phyloP scores from a whole-genome alignment of 2,888 invertebrate genomes.

The Epirrhoe alternata region DNA sequence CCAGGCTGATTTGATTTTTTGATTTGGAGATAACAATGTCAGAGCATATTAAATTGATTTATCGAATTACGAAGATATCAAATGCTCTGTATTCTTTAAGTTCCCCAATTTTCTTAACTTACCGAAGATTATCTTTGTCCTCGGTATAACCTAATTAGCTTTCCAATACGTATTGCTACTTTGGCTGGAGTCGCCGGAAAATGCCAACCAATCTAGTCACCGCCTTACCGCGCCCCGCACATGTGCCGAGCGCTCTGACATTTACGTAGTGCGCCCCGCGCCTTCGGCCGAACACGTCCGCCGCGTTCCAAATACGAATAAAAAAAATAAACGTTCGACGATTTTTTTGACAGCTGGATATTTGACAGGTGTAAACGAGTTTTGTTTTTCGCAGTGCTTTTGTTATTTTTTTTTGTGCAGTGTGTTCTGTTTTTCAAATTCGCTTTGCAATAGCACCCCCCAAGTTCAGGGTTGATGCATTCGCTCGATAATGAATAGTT shows the following conservation, averaged over 20 bases:
- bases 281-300: constrained; percentile 71
- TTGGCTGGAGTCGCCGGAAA: constrained; percentile 52
- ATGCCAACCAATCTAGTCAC: constrained; percentile 55
- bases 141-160: constrained; percentile 33
- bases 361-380: constrained; percentile 57
- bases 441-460: constrained; percentile 75
- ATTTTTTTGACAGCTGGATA: constrained; percentile 51
- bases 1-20: no score
- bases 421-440: constrained; percentile 59
- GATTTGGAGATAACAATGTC: background rate
- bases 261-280: constrained; percentile 82
- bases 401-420: constrained; percentile 51
- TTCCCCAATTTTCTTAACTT: background rate
- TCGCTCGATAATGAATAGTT: constrained; percentile 77
- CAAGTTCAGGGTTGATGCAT: constrained; percentile 84
- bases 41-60: background rate
- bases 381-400: constrained; percentile 48
- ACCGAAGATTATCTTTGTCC: constrained; percentile 16
- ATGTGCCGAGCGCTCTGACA: constrained; percentile 82
- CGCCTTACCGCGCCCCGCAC: constrained; percentile 73
- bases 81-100: background rate
- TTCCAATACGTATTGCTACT: constrained; percentile 12
- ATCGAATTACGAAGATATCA: background rate
- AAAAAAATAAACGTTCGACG: constrained; percentile 48
- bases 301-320: constrained; percentile 57